Evolutionary conservation across 30 jellyfish, hydroid and myxozoan species (phyloP).

Genomic region (Clytia hemisphaerica): DNA sequence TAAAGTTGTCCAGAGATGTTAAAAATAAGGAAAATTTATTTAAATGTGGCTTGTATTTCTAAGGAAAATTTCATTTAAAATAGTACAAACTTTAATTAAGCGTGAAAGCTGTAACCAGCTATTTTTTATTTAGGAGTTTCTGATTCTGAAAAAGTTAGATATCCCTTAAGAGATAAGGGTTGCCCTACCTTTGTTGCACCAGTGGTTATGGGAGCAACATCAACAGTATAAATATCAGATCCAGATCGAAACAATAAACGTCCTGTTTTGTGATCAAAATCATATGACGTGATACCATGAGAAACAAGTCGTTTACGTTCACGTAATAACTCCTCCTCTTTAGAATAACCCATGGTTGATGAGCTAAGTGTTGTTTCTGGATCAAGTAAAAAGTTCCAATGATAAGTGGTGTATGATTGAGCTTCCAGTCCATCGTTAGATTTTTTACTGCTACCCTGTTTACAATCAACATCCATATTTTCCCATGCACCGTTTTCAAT

Average conservation of each 20-base stretch:
- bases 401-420: neutral
- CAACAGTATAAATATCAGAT: conserved; percentile 39
- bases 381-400: conserved; percentile 49
- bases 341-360: conserved; percentile 61
- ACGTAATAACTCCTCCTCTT: conserved; percentile 72
- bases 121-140: too few species aligned
- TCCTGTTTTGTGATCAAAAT: conserved; percentile 61
- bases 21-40: too few species aligned
- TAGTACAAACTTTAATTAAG: too few species aligned
- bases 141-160: too few species aligned
- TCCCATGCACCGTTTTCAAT: conserved; percentile 43
- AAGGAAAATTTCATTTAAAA: too few species aligned
- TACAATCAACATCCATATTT: conserved; percentile 8
- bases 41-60: too few species aligned
- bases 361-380: conserved; percentile 18
- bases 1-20: too few species aligned
- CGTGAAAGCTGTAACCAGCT: too few species aligned
- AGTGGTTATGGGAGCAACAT: conserved; percentile 38
- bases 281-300: conserved; percentile 88
- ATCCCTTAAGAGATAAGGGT: too few species aligned
- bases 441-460: neutral
- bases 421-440: conserved; percentile 10
- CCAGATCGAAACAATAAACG: conserved; percentile 67
- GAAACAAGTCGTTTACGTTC: conserved; percentile 74
- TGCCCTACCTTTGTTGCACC: conserved; percentile 51